Conservation (phyloP, 2,888 invertebrate species). For the Idaea straminata region DNA sequence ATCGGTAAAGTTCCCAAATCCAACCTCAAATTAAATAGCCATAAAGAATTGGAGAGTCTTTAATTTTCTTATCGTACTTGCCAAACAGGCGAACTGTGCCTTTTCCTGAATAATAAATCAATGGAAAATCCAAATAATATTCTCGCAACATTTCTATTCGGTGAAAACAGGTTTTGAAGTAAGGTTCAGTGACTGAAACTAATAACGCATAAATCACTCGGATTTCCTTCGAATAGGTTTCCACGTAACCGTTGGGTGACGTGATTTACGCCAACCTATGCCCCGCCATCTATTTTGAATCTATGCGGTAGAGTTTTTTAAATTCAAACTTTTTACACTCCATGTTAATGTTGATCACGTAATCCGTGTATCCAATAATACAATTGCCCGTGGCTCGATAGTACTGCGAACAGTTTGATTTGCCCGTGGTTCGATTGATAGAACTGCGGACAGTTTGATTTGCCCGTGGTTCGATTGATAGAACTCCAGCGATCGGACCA, state of each 20-base stretch:
- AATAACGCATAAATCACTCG: slow-evolving; percentile 47
- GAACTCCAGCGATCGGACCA: no score
- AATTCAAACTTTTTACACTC: background rate
- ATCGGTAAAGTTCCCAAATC: background rate
- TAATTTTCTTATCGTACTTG: slow-evolving; percentile 1
- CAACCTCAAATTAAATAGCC: background rate
- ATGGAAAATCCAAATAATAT: slow-evolving; percentile 12
- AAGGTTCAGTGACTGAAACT: slow-evolving; percentile 41
- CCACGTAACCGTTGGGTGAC: slow-evolving; percentile 31
- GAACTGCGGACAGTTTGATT: no score
- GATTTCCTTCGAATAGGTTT: slow-evolving; percentile 47
- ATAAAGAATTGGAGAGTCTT: slow-evolving; percentile 5
- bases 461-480: no score
- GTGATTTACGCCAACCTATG: slow-evolving; percentile 26
- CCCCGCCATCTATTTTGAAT: background rate
- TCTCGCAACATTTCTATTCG: slow-evolving; percentile 24
- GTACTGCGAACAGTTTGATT: no score
- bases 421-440: no score
- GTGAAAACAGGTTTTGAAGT: slow-evolving; percentile 37
- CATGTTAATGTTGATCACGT: background rate
- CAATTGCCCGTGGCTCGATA: no score
- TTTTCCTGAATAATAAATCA: slow-evolving; percentile 8
- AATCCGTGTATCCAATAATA: background rate
- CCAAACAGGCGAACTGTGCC: background rate
- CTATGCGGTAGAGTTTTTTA: background rate